Evolutionary conservation across 2,888 invertebrate species (phyloP), one percentile per base, ranked within the genome.

Genomic region (Cryptus armator): DNA sequence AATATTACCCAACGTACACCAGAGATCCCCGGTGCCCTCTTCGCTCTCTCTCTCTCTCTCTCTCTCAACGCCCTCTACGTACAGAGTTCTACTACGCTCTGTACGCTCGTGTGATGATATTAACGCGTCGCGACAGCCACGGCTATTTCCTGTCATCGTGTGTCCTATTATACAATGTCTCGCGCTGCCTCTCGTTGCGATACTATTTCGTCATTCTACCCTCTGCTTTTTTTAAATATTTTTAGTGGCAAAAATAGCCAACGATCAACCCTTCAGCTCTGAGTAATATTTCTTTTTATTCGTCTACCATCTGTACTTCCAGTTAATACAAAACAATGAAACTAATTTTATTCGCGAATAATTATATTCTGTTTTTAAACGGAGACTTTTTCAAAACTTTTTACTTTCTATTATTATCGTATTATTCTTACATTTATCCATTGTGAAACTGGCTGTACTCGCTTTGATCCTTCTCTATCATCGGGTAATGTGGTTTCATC

Each of bases 91-190:
- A 37, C 37, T 37, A 37, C 37, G 37, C 37, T 37, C 37, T 37
- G 37, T 37, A 7, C 37, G 37, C 9, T 37, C 37, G 9, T 9
- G 56, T 43, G 56, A 79, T 70, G 64, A 75, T 68, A 75, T 83
- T 83, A 83, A 79, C 70, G 74, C 24, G 74, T 24, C 62, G 62
- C 79, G 70, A 83, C 74, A 71, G 19, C 64, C 56, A 53, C 48
- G 80, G 64, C 80, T 76, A 76, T 80, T 84, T 59, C 80, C 66
- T 43, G 62, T 76, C 80, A 80, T 46, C 67, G 43, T 71, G 53
- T 71, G 56, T 82, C 72, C 44, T 83, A 14, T 67, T 29, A 66
- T 68, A 71, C 46, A 29, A 59, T 67, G 48, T 81, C 44, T 53
- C 44, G 43, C 14, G 32, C 9, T 70, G 29, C 48, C 16, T 32